Base-by-base conservation (phyloP, 2,113 vertebrate species). In the Phylloscopus trochilus region DNA sequence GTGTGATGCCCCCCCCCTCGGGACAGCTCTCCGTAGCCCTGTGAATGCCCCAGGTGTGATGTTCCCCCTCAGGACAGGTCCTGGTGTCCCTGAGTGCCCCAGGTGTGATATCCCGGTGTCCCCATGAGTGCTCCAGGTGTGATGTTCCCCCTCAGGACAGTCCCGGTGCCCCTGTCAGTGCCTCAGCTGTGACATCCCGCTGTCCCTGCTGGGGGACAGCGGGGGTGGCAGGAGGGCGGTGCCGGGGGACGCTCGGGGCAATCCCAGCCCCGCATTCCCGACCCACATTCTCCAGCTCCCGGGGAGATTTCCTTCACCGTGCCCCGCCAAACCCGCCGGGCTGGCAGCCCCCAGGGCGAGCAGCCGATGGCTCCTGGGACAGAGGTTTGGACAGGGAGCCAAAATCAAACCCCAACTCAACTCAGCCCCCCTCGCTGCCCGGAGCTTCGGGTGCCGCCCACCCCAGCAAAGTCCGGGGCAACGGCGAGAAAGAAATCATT, bases 401-500 rank as follows among this genome's bases (percentile, higher is more conserved):
- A 77, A 86, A 70, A 47, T 14, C 5, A 20, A 2, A 64, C 4
- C 76, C 44, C 16, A 13, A 0, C 47, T 55, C 24, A 13, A 2
- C 15, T 26, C 6, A 22, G 4, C 18, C 9, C 1, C 7, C 35
- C 16, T 16, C 60, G 8, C 43, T 1, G 74, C 72, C 52, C n/a
- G 13, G 49, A 60, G 87, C 73, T 66, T 46, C 3, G 44, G 19
- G 6, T 2, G 60, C 76, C 18, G 64, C 59, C 53, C 51, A n/a
- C 11, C n/a, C n/a, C 79, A 6, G 17, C 19, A 0, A 23, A 24
- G 19, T 5, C 1, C 5, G 33, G 56, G 52, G 14, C 33, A 23
- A 43, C 43, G 23, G 8, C 2, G 3, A 27, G 15, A 28, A 37
- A 52, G 21, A 41, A 89, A 76, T 10, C 0, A 1, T 6, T 5